phyloP scores from a whole-genome alignment of 2,888 invertebrate species.

The Bellardia pandia region DNA sequence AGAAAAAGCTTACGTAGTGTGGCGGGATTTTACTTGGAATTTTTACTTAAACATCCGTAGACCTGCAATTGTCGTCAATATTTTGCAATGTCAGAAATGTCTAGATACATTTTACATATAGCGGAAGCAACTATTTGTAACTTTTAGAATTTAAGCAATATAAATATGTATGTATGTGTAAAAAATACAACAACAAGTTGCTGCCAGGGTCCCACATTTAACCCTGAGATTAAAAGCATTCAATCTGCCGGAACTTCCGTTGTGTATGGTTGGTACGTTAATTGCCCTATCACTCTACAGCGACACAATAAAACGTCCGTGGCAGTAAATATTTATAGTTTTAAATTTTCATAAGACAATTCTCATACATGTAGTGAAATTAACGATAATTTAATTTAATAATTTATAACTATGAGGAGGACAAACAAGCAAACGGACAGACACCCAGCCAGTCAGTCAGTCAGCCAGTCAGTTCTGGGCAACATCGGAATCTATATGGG shows the following conservation, averaged over 20 bases:
- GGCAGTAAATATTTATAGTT: neutral
- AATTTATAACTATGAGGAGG: conserved; percentile 41
- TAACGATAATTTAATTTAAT: conserved; percentile 64
- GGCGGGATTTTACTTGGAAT: neutral
- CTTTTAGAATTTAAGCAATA: too few species aligned
- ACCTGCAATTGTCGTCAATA: too few species aligned
- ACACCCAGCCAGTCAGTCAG: too few species aligned
- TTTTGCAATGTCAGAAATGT: too few species aligned
- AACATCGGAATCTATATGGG: conserved; percentile 40
- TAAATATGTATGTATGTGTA: too few species aligned
- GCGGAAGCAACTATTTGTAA: too few species aligned
- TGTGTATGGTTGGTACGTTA: conserved; percentile 41
- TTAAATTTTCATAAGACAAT: conserved; percentile 42
- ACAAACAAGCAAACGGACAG: neutral
- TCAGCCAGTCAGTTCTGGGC: neutral
- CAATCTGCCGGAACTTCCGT: conserved; percentile 57
- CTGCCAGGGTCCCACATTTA: conserved; percentile 3
- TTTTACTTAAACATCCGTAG: too few species aligned
- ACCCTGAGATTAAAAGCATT: conserved; percentile 42
- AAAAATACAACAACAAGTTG: neutral
- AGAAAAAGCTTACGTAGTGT: too few species aligned
- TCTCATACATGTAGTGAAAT: conserved; percentile 37
- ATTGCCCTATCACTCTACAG: conserved; percentile 39
- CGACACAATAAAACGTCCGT: neutral
- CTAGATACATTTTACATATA: too few species aligned